Evolutionary conservation across 2,113 vertebrate species (phyloP), one percentile per base, ranked within the genome.

Genomic region (Carassius auratus): DNA sequence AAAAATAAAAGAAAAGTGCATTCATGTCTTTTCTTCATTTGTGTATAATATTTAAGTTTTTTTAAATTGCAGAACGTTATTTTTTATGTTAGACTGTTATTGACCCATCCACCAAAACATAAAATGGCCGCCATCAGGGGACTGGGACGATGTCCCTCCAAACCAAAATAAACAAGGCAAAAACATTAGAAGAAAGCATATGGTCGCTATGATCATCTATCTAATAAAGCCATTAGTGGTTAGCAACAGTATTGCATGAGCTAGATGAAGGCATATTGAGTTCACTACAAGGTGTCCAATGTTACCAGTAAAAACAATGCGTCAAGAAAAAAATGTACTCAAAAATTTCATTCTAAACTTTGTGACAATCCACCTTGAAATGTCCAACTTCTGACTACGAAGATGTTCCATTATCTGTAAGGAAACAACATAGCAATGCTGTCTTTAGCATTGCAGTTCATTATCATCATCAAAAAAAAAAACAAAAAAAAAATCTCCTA

Each of bases 61-160:
- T 30, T 36, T 68, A 14, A 30, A 36, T 17, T 68, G 3, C 66
- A 36, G 66, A 68, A 68, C 66, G 19, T 68, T 33, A 68, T 68
- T 64, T 30, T 66, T 26, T 68, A 14, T 68, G 66, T 68, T 36
- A 30, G 15, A 8, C 7, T 68, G 30, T 1, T 15, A 68, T 9
- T 68, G 66, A 33, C 30, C 15, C 33, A 33, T 68, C 30, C 30
- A 68, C 30, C 30, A 68, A 36, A 75, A 50, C 45, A 50, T 23
- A 50, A 75, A 75, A 75, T 75, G 73, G 73, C 73, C 45, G n/a
- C 73, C 73, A 50, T 26, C 13, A 15, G 21, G 13, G n/a, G n/a
- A 45, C 26, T 48, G 45, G 1, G 45, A 12, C 14, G 23, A 23
- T 50, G 42, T 75, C 45, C 23, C 21, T 50, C 13, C 45, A 75